Conservation (phyloP, 2,113 vertebrate species). For the Sigmodon hispidus region DNA sequence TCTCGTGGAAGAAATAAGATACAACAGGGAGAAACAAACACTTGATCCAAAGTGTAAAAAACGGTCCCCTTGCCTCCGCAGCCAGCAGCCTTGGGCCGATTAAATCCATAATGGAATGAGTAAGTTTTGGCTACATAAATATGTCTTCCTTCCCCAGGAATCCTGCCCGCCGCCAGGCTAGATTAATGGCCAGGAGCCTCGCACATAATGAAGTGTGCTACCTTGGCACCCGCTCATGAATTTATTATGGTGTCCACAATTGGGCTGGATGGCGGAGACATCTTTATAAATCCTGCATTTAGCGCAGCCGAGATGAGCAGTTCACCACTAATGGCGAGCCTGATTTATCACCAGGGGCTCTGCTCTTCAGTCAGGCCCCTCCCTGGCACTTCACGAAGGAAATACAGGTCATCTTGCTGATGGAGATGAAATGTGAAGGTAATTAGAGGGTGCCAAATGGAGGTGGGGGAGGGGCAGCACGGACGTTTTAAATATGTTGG, state of each 20-base stretch:
- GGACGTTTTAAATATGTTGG: conserved; percentile 90
- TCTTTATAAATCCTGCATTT: conserved; percentile 97
- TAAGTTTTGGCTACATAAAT: conserved; percentile 97
- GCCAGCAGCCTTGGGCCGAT: conserved; percentile 89
- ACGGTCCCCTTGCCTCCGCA: conserved; percentile 83
- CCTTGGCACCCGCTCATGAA: conserved; percentile 96
- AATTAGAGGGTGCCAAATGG: conserved; percentile 94
- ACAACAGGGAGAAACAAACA: conserved; percentile 87
- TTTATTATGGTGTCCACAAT: conserved; percentile 98
- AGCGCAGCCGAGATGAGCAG: conserved; percentile 89
- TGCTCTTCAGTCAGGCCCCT: conserved; percentile 86
- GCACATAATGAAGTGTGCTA: conserved; percentile 97
- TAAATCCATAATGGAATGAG: conserved; percentile 97
- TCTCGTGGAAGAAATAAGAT: conserved; percentile 89
- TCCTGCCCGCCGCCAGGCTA: conserved; percentile 88
- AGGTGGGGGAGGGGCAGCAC: conserved; percentile 87
- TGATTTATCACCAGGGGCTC: conserved; percentile 93
- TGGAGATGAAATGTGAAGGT: conserved; percentile 95
- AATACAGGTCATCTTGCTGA: conserved; percentile 94
- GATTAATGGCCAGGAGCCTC: conserved; percentile 96
- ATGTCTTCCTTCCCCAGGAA: conserved; percentile 92
- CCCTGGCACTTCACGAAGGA: conserved; percentile 87
- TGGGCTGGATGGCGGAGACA: conserved; percentile 92
- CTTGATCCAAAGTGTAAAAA: conserved; percentile 89
- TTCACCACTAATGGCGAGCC: conserved; percentile 88